Evolutionary conservation across 2,113 vertebrate genomes (phyloP).

Genomic region (Isichthys henryi): DNA sequence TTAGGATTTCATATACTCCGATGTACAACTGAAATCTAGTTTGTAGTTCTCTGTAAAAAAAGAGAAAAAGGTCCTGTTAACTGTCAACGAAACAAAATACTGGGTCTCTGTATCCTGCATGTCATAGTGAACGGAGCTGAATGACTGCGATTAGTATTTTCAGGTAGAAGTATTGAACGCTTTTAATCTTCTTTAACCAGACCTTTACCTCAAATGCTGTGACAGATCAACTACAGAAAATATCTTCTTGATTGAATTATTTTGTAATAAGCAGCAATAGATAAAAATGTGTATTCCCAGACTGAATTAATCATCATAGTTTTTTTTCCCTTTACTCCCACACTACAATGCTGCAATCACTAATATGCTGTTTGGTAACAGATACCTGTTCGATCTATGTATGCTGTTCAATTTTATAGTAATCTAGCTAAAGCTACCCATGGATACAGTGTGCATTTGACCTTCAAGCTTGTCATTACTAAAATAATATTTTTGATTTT

Average conservation of each 20-base stretch:
- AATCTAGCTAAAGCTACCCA: neutral
- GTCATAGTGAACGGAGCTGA: neutral
- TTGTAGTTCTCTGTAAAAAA: neutral
- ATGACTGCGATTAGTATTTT: neutral
- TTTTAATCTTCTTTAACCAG: neutral
- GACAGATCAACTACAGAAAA: neutral
- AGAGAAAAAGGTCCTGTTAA: neutral
- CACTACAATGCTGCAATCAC: neutral
- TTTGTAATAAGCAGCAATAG: neutral
- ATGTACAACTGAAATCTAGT: neutral
- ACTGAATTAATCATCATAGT: neutral
- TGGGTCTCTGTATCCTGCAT: neutral
- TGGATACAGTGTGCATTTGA: neutral
- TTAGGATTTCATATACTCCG: neutral
- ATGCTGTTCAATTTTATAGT: neutral
- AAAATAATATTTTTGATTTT: neutral
- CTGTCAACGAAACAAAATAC: neutral
- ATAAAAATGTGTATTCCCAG: neutral
- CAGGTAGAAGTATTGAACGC: neutral
- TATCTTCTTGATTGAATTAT: neutral
- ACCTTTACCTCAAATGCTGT: neutral
- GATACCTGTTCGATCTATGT: no score
- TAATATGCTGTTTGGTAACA: neutral
- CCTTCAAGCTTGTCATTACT: neutral
- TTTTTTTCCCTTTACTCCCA: neutral